These are phyloP conservation scores for Lepus europaeus DNA, from an alignment of 2,113 vertebrate genomes.

Conservation along the genomic window DNA sequence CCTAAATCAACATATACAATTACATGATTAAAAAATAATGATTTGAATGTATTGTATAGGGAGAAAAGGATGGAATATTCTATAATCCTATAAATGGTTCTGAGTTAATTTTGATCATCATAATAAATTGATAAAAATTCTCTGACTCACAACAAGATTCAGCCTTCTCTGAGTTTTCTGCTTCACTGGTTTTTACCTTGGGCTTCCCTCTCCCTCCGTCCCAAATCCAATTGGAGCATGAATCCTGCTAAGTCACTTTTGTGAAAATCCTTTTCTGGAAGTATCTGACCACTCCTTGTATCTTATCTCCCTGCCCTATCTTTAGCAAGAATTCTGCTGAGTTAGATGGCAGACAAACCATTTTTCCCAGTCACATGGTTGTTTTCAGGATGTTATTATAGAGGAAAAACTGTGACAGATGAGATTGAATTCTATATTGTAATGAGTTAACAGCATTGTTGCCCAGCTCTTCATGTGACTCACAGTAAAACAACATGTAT, in stretches of 20 bases:
- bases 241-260: not conserved
- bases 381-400: too few species aligned
- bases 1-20: not conserved
- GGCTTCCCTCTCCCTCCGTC: not conserved
- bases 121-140: not conserved
- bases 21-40: not conserved
- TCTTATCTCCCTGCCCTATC: too few species aligned
- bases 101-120: not conserved
- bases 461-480: too few species aligned
- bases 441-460: too few species aligned
- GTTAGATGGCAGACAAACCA: too few species aligned
- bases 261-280: not conserved
- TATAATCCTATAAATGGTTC: not conserved
- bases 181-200: not conserved
- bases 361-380: too few species aligned
- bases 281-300: not conserved
- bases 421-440: too few species aligned
- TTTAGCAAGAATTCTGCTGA: not conserved
- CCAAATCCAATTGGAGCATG: not conserved
- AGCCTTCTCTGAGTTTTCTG: not conserved
- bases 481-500: too few species aligned
- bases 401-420: too few species aligned
- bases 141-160: not conserved
- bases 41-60: not conserved
- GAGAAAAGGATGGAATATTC: not conserved